Evolutionary conservation across 2,797 vertebrate genomes (phyloP), one percentile per base, ranked within the genome.

Genomic region (Aeoliscus strigatus): DNA sequence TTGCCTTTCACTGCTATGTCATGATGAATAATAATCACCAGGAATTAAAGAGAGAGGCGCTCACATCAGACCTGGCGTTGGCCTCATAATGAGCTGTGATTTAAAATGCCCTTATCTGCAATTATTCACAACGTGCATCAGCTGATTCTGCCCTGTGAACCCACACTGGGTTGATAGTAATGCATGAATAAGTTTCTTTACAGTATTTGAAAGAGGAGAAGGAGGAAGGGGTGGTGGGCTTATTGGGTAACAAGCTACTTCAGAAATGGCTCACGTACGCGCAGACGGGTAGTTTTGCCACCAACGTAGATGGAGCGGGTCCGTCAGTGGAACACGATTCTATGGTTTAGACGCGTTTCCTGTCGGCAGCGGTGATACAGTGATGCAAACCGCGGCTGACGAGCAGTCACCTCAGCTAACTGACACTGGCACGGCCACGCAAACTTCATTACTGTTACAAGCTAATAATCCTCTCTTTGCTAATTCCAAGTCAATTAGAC

Each of bases 401-500:
- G 3, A 21, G 18, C 18, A 21, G 3, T 60, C 60, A 3, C 32
- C 60, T 60, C 60, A 3, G 35, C 60, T 48, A 41, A 61, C 52
- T 24, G 45, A 70, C 57, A 52, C n/a, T n/a, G n/a, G n/a, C n/a
- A n/a, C n/a, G n/a, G n/a, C n/a, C n/a, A n/a, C 34, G 44, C 47
- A 54, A 73, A 65, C 56, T 75, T 74, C 64, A 73, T 82, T 80
- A 75, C 66, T 1, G 34, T 28, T 60, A 58, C 73, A 45, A 75
- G 54, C 35, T 72, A 72, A 83, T 80, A 71, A 80, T 69, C 60
- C 66, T 39, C 59, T 24, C 34, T 62, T 73, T 64, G 60, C 73
- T 77, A 81, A 82, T 81, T 73, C 61, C 60, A 26, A 81, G 67
- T 83, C 63, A 60, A 66, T 82, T 75, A 76, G 70, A 71, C 25